Base-by-base conservation (phyloP, 2,888 invertebrate species). In the Caenorhabditis sp. region DNA sequence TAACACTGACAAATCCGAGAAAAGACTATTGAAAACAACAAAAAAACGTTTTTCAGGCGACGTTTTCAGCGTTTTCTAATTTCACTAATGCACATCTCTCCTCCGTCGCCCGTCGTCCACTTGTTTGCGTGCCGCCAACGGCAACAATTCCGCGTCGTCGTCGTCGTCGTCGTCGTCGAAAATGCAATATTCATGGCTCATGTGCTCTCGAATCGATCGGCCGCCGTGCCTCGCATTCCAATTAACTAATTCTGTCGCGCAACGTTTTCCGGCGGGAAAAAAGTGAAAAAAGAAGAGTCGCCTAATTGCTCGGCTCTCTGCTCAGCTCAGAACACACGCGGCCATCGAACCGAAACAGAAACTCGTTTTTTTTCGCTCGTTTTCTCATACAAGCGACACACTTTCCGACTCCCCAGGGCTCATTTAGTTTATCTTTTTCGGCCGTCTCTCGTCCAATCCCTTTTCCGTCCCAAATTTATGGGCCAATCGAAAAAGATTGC, bases 371-470 rank as follows among this genome's bases (percentile, higher is more conserved):
- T 32, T 59, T 22, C 46, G 32, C 46, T 35, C 30, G 9, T 15
- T 24, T 30, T 20, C 30, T 2, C 5, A 32, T 32, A 6, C 35
- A 46, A 61, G 39, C 27, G 59, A 59, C 46, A 56, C 61, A 11
- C 32, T 24, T 17, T 32, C 13, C 20, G 24, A 7, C 26, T 62
- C 62, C 62, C 62, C 32, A 17, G 62, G 62, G 62, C 62, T 62
- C 62, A 62, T 62, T 62, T 62, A 62, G 62, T 62, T 62, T 62
- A 62, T 62, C 62, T 27, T 62, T 62, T 62, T 62, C 27, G n/a
- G n/a, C n/a, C n/a, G 15, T 35, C 27, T 61, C 50, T 39, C 20
- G 46, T 5, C 9, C 24, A 45, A 13, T 26, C 17, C 26, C 26
- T 46, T 46, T 58, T 20, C 17, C 43, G 30, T 56, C 45, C 45